phyloP scores from a whole-genome alignment of 2,113 vertebrate species.

The Scomber scombrus region DNA sequence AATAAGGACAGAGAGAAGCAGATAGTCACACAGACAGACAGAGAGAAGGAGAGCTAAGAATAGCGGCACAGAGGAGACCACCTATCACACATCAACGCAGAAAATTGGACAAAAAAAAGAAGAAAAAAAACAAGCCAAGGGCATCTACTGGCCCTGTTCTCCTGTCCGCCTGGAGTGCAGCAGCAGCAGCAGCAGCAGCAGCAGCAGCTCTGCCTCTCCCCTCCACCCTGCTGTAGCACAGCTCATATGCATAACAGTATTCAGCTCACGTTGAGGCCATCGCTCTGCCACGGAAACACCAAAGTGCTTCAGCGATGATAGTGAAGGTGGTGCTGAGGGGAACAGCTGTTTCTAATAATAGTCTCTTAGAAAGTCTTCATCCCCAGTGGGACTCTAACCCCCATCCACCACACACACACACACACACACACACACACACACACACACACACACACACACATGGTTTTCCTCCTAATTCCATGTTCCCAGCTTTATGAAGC shows the following conservation, averaged over 20 bases:
- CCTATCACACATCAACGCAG: not conserved
- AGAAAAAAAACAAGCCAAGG: constrained; percentile 15
- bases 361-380: constrained; percentile 50
- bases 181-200: constrained; percentile 21
- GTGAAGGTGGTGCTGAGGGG: constrained; percentile 35
- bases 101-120: not conserved
- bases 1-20: not conserved
- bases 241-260: constrained; percentile 34
- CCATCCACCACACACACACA: constrained; percentile 16
- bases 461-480: not conserved
- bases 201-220: constrained; percentile 22
- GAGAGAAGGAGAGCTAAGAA: not conserved
- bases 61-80: not conserved
- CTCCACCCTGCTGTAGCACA: constrained; percentile 6
- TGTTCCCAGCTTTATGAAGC: constrained; percentile 34
- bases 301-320: constrained; percentile 33
- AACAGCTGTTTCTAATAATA: constrained; percentile 69
- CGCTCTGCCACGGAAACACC: constrained; percentile 30
- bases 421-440: constrained; percentile 21
- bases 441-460: constrained; percentile 23
- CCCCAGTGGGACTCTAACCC: constrained; percentile 33
- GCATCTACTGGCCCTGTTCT: constrained; percentile 24
- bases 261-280: constrained; percentile 48
- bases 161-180: not conserved
- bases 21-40: not conserved